phyloP scores from a whole-genome alignment of 2,888 invertebrate species.

The Trypoxylon attenuatum region DNA sequence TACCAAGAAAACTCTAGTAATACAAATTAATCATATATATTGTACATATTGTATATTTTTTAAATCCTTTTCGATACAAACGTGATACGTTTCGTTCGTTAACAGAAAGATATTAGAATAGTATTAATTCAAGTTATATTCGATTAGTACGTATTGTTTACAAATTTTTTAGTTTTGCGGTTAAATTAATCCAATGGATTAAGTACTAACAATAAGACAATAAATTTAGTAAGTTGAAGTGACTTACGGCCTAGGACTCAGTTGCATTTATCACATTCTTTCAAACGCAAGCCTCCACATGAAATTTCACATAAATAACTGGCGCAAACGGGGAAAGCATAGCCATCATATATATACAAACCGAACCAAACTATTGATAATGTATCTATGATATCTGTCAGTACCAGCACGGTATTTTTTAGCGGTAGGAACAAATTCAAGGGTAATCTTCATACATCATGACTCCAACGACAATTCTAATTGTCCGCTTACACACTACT shows the following conservation, averaged over 20 bases:
- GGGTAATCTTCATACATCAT: background rate
- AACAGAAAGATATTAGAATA: no score
- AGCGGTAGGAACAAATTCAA: background rate
- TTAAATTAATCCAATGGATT: no score
- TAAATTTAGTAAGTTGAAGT: constrained; percentile 17
- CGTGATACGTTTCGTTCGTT: no score
- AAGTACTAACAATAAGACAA: background rate
- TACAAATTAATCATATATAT: constrained; percentile 6
- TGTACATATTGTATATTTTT: background rate
- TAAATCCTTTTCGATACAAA: background rate
- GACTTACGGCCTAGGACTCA: constrained; percentile 20
- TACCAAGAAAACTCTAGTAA: background rate
- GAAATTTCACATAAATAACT: background rate
- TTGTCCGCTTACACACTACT: no score
- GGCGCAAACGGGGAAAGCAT: constrained; percentile 5
- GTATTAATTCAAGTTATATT: background rate
- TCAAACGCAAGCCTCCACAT: background rate
- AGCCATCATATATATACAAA: constrained; percentile 1
- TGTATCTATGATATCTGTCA: constrained; percentile 14
- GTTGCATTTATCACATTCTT: constrained; percentile 36
- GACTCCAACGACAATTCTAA: background rate
- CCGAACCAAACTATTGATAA: constrained; percentile 27
- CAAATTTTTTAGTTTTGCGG: no score
- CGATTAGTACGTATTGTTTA: background rate
- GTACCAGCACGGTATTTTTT: background rate